Evolutionary conservation across 2,888 invertebrate species (phyloP).

Genomic region (Drosophila pseudotalamancana): DNA sequence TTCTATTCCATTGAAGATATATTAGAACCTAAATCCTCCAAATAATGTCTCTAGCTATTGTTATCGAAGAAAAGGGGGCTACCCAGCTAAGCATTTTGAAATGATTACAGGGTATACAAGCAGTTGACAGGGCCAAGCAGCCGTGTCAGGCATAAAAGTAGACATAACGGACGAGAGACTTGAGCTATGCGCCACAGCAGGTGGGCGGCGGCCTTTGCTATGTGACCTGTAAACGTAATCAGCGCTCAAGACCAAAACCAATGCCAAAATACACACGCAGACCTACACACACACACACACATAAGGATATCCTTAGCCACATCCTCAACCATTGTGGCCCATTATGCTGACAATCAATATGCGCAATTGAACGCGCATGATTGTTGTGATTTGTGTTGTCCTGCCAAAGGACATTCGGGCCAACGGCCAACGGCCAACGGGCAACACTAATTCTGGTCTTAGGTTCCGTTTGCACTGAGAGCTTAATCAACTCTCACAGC

Average conservation of each 20-base stretch:
- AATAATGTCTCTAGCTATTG: no score
- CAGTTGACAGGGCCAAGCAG: constrained; percentile 56
- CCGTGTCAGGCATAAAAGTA: constrained; percentile 53
- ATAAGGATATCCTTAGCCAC: constrained; percentile 29
- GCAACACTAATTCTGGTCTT: constrained; percentile 2
- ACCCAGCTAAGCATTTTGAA: neutral
- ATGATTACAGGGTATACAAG: constrained; percentile 9
- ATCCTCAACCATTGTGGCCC: constrained; percentile 34
- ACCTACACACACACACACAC: neutral
- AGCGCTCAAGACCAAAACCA: constrained; percentile 52
- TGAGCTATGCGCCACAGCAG: constrained; percentile 22
- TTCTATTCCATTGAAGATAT: no score
- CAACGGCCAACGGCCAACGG: no score
- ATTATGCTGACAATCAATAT: constrained; percentile 76
- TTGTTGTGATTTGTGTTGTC: constrained; percentile 70
- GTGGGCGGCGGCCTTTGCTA: constrained; percentile 49
- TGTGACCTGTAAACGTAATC: constrained; percentile 72
- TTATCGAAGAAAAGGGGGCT: neutral
- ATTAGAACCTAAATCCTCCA: no score
- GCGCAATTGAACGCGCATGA: constrained; percentile 74
- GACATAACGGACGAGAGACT: constrained; percentile 41
- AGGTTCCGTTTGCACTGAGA: constrained; percentile 2
- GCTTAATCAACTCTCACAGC: constrained; percentile 50
- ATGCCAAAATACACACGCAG: constrained; percentile 1
- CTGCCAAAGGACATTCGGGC: constrained; percentile 8